Percentiles rank a stretch among this genome's conserved stretches.
phyloP scores from a whole-genome alignment of 2,113 vertebrate genomes.

The Macrotis lagotis region DNA sequence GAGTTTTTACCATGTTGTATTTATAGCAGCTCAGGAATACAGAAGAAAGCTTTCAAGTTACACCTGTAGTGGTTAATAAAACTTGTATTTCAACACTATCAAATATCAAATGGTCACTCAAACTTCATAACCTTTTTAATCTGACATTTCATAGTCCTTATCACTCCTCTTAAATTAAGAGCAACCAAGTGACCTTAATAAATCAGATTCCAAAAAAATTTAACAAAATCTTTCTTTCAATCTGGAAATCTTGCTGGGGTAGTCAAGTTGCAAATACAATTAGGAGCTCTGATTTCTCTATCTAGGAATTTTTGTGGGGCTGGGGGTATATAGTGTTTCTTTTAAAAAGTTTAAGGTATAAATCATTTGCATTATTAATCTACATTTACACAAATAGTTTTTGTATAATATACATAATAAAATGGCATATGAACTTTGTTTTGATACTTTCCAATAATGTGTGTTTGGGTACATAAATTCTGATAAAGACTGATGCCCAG shows the following conservation, averaged over 20 bases:
- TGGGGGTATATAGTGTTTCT: not conserved
- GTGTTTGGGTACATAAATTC: conserved; percentile 7
- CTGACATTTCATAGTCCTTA: conserved; percentile 77
- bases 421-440: conserved; percentile 61
- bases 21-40: conserved; percentile 61
- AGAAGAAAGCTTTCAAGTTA: conserved; percentile 72
- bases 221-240: conserved; percentile 15
- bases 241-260: not conserved
- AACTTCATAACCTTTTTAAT: conserved; percentile 76
- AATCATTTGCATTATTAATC: conserved; percentile 50
- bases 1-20: conserved; percentile 40
- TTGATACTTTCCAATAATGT: not conserved
- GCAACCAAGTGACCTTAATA: conserved; percentile 60
- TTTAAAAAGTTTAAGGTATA: conserved; percentile 26
- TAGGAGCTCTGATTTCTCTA: conserved; percentile 18
- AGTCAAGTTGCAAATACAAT: conserved; percentile 16
- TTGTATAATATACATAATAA: conserved; percentile 60
- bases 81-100: conserved; percentile 88
- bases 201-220: conserved; percentile 54
- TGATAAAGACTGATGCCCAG: not conserved
- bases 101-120: conserved; percentile 83
- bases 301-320: not conserved
- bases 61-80: conserved; percentile 83
- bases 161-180: conserved; percentile 68
- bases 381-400: conserved; percentile 60